Evolutionary conservation across 1,140 invertebrate genomes (phyloP), one percentile per base, ranked within the genome.

Genomic region (Psilanteris sp.): DNA sequence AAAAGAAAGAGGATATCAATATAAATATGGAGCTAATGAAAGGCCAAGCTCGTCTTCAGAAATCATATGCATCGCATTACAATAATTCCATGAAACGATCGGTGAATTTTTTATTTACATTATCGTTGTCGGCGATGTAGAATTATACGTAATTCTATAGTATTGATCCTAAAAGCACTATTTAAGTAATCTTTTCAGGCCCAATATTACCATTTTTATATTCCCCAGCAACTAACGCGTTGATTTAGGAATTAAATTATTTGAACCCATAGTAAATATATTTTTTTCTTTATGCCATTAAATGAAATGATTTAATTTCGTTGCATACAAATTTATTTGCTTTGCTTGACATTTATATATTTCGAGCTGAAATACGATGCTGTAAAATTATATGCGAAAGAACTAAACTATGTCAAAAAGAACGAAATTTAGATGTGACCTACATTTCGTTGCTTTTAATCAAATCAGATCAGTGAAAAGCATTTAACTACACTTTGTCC

Each of bases 1-100:
- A 52, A 66, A 48, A 55, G 32, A 8, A 31, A 54, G 15, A n/a
- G 15, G 16, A 13, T 15, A 16, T 32, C 32, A 6, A 29, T 55
- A 62, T 72, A 62, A 72, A 62, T 72, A 48, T 41, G 7, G 29
- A 43, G 18, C 10, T 73, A 64, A 64, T 64, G 41, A 64, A 73
- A 64, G 50, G 14, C 43, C 18, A 29, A 39, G 11, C 1, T 9
- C 11, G 20, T 1, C 2, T 15, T 59, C 39, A 29, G 18, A 46
- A 62, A 61, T 46, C 39, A 22, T 44, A 44, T 61, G 54, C 54
- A 41, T 29, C 44, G 26, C 54, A 70, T 70, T 70, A 70, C 11
- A 61, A 70, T 70, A 70, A 70, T 61, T 61, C 54, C 57, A 14
- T 41, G 57, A 55, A 48, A 72, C 1, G 27, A 15, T 22, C 44